Evolutionary conservation across 2,888 invertebrate genomes (phyloP), one percentile per base, ranked within the genome.

Genomic region (Melieria omissa): DNA sequence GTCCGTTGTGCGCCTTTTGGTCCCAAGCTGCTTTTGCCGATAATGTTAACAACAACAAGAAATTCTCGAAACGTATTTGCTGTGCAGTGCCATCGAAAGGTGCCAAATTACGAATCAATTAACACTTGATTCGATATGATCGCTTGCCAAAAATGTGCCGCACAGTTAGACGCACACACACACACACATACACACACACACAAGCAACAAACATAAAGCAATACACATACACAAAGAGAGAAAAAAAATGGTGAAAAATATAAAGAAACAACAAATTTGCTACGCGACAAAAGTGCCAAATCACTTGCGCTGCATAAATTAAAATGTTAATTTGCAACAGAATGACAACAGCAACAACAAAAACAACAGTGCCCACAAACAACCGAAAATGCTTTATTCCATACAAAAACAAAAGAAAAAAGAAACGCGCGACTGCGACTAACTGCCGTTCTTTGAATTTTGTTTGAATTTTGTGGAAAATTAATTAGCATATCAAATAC

Each of bases 401-500:
- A 66, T 66, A 66, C 57, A 66, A 42, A 66, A 49, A 0, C 8
- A 52, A 7, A 45, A 58, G 16, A 29, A 29, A 29, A 29, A 29
- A 1, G 1, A 29, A 16, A 16, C 16, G 16, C 16, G 1, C 29
- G 29, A 29, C 29, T 29, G 29, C 29, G 29, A 2, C 29, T 29
- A 29, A 29, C 29, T 29, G 29, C 29, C 29, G 29, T 29, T 29
- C 29, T 29, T 29, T 29, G 29, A 29, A 29, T 3, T 29, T 3
- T 29, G 29, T 29, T 29, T 29, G 10, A n/a, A 77, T 75, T 79
- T 79, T 77, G 74, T 44, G 62, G 57, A 70, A 65, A 70, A 73
- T 75, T 73, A 83, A 82, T 82, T 82, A 81, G 80, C 82, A 82
- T 82, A 84, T 82, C 84, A 83, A 82, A 83, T 77, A 81, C 80